A percentile compares a stretch with the other conserved stretches of the same genome.
Conservation (phyloP, 1,140 invertebrate genomes). For the Solen grandis region DNA sequence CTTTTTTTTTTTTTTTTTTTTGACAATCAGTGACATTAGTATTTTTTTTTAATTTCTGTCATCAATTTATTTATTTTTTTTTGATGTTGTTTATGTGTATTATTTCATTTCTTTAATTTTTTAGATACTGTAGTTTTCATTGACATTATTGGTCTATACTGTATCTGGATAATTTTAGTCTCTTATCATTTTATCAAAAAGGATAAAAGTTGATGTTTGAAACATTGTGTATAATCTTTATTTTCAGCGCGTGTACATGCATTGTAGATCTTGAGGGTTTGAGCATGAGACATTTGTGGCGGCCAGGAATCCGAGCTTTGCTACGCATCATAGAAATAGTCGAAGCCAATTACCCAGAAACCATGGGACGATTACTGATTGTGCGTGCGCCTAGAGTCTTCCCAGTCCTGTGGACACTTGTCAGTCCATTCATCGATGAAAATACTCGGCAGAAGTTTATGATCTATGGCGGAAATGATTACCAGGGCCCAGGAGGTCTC, state of each 20-base stretch:
- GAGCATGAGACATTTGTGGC: constrained; percentile 97
- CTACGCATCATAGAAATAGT: constrained; percentile 97
- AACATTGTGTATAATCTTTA: too few species aligned
- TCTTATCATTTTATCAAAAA: too few species aligned
- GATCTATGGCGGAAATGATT: constrained; percentile 95
- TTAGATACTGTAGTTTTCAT: too few species aligned
- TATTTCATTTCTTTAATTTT: too few species aligned
- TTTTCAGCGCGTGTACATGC: constrained; percentile 90
- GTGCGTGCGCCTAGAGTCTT: constrained; percentile 87
- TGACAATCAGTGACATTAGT: too few species aligned
- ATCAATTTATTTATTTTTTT: too few species aligned
- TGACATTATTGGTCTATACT: too few species aligned
- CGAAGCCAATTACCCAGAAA: constrained; percentile 98
- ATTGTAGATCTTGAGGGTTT: constrained; percentile 96
- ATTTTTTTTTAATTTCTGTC: too few species aligned
- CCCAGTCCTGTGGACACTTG: constrained; percentile 97
- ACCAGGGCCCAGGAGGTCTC: constrained; percentile 88
- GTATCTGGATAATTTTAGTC: too few species aligned
- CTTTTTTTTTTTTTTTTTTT: too few species aligned
- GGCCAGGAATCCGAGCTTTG: constrained; percentile 94
- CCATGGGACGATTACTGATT: constrained; percentile 86
- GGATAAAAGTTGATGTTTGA: too few species aligned
- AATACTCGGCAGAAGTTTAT: constrained; percentile 96
- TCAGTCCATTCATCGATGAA: constrained; percentile 98
- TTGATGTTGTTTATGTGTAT: too few species aligned